These are phyloP conservation scores for Caenorhabditis tropicalis DNA, from an alignment of 1,140 invertebrate species.

Conservation along the genomic window DNA sequence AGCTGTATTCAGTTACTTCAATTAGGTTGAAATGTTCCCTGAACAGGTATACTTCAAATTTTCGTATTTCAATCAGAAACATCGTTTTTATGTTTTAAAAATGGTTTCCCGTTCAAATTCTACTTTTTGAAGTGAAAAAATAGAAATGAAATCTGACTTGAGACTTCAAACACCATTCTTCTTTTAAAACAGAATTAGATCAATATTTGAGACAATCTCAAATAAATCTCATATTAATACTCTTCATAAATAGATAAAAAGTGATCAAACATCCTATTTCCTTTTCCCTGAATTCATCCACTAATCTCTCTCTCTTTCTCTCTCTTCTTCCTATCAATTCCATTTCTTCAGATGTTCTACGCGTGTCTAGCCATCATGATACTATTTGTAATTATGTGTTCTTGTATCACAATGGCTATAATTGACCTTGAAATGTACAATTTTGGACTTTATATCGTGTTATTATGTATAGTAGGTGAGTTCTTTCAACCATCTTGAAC, in stretches of 20 bases:
- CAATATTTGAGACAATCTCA: too few species aligned
- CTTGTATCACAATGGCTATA: constrained; percentile 68
- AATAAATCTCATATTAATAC: neutral
- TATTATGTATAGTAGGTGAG: constrained; percentile 71
- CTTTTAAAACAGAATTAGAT: too few species aligned
- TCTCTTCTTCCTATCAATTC: too few species aligned
- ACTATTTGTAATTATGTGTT: constrained; percentile 65
- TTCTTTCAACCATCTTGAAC: neutral
- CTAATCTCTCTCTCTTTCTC: too few species aligned
- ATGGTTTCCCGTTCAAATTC: too few species aligned
- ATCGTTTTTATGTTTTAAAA: too few species aligned
- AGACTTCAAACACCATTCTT: too few species aligned
- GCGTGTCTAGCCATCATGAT: constrained; percentile 69
- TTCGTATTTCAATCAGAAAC: too few species aligned
- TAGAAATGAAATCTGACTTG: too few species aligned
- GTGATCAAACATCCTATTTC: neutral
- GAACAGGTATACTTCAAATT: neutral
- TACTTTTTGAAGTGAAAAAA: too few species aligned
- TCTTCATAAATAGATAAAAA: neutral
- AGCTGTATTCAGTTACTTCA: neutral
- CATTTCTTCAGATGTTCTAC: constrained; percentile 65
- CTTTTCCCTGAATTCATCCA: neutral
- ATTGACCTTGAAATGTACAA: constrained; percentile 72
- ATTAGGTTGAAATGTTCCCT: neutral
- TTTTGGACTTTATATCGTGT: constrained; percentile 70